A percentile compares a stretch with the other conserved stretches of the same genome.
phyloP scores from a whole-genome alignment of 2,888 invertebrate genomes.

The Lasioglossum villosulum region DNA sequence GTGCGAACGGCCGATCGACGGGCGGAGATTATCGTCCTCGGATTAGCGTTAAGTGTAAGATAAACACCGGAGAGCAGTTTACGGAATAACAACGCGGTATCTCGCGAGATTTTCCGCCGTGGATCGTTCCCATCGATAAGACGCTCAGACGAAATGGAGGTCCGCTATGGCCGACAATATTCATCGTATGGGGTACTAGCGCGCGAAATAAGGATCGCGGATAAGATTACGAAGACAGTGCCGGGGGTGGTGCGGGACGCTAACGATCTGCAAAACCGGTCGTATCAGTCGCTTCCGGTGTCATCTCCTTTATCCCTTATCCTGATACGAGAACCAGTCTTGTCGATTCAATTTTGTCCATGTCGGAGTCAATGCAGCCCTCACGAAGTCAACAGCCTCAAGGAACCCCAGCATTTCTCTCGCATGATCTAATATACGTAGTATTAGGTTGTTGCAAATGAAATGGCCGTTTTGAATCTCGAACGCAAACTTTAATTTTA shows the following conservation, averaged over 20 bases:
- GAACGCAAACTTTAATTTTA: no score
- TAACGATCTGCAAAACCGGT: constrained; percentile 62
- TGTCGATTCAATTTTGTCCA: neutral
- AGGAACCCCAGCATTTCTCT: no score
- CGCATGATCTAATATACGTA: neutral
- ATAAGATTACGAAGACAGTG: constrained; percentile 56
- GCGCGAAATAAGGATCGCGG: constrained; percentile 65
- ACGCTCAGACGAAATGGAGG: constrained; percentile 43
- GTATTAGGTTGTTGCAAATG: no score
- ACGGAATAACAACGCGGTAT: constrained; percentile 42
- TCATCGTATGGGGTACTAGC: constrained; percentile 53
- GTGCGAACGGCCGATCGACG: constrained; percentile 38
- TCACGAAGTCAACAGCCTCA: neutral
- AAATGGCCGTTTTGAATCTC: no score
- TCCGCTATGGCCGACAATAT: constrained; percentile 55
- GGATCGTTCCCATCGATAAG: constrained; percentile 60
- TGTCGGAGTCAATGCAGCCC: neutral
- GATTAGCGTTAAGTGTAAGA: constrained; percentile 19
- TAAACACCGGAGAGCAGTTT: constrained; percentile 31
- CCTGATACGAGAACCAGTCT: neutral
- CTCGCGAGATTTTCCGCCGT: constrained; percentile 42
- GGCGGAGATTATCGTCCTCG: neutral
- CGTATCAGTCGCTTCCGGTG: constrained; percentile 5
- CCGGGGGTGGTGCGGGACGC: constrained; percentile 27
- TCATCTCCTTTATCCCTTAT: neutral